Conservation (phyloP, 2,113 vertebrate species). For the Ictalurus furcatus region DNA sequence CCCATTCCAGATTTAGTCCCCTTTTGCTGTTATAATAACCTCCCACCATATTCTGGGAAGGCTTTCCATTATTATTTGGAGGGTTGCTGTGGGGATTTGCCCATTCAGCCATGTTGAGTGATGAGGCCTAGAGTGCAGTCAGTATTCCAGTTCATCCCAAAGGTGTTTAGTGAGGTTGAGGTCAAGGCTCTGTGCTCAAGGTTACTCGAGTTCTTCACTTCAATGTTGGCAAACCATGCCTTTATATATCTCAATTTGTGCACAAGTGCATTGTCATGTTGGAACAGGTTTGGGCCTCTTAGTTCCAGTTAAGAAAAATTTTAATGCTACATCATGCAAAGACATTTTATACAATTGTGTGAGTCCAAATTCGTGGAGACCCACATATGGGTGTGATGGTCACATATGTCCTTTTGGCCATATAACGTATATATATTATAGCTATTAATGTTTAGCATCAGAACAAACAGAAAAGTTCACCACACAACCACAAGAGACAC, state of each 20-base stretch:
- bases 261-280: background rate
- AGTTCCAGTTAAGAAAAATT: background rate
- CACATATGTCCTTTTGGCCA: background rate
- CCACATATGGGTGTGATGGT: background rate
- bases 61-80: background rate
- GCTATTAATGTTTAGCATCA: background rate
- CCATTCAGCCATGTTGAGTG: background rate
- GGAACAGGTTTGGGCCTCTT: background rate
- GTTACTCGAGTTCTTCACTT: background rate
- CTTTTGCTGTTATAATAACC: background rate
- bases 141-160: background rate
- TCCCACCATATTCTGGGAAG: background rate
- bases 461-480: background rate
- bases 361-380: background rate
- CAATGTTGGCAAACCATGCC: background rate
- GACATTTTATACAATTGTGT: background rate
- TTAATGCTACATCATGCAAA: background rate
- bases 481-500: background rate
- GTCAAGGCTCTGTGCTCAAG: background rate
- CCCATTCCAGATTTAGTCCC: background rate
- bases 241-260: background rate
- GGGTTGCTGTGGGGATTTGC: background rate
- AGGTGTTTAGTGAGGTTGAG: background rate
- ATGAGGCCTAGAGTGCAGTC: background rate
- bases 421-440: background rate